Percentiles rank a stretch among this genome's conserved stretches.
phyloP scores from a whole-genome alignment of 37 sponge, comb jelly and placozoan genomes.

The Mnemiopsis leidyi region DNA sequence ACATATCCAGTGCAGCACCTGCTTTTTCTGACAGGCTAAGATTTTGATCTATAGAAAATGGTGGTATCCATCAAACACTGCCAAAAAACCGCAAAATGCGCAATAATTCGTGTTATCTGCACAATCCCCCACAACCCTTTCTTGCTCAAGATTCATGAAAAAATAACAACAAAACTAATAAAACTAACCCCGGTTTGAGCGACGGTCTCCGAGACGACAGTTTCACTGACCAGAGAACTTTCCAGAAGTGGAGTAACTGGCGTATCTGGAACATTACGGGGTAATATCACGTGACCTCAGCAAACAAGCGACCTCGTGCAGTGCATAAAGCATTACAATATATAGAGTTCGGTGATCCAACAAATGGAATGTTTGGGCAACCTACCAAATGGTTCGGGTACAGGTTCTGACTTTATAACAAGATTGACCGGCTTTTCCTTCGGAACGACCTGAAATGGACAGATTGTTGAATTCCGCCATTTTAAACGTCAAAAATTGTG shows the following conservation, averaged over 20 bases:
- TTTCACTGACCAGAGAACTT: slow-evolving; percentile 31
- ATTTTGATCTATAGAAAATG: no score
- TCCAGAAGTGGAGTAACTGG: slow-evolving; percentile 23
- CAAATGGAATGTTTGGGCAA: not conserved
- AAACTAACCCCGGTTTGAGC: slow-evolving; percentile 6
- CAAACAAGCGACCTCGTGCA: not conserved
- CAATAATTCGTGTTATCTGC: not conserved
- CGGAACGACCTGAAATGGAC: not conserved
- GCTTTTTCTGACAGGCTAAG: no score
- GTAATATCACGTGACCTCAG: not conserved
- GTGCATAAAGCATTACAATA: not conserved
- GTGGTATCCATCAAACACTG: no score
- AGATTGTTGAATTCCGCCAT: no score
- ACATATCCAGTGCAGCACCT: no score
- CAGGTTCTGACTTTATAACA: not conserved
- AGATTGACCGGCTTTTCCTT: not conserved
- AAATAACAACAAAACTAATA: not conserved
- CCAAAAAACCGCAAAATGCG: no score
- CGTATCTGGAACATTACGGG: not conserved
- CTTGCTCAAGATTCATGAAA: not conserved
- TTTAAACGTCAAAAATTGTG: no score
- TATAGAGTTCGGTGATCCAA: not conserved
- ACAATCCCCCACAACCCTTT: not conserved
- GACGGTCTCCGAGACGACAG: slow-evolving; percentile 51
- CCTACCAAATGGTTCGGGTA: not conserved